Evolutionary conservation across 2,113 vertebrate genomes (phyloP).

Genomic region (Channa argus): DNA sequence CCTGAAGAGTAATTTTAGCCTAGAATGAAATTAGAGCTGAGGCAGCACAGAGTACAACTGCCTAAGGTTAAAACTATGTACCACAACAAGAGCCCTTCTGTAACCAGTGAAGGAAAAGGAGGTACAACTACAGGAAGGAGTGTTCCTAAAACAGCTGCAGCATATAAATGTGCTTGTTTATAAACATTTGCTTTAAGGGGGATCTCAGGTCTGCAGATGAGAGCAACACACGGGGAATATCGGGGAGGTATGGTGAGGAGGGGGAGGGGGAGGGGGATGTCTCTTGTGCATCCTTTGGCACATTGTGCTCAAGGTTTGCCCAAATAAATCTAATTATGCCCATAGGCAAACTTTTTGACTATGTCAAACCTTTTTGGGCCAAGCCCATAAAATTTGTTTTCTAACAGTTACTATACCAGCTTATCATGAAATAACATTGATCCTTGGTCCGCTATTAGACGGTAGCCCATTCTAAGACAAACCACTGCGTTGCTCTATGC

Average conservation of each 20-base stretch:
- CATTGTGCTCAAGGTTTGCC: not conserved
- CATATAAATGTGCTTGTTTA: slow-evolving; percentile 6
- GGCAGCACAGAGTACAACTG: not conserved
- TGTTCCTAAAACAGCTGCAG: not conserved
- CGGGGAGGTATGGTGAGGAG: slow-evolving; percentile 7
- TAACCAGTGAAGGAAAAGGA: not conserved
- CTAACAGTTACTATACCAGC: slow-evolving; percentile 26
- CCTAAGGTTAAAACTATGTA: slow-evolving; percentile 5
- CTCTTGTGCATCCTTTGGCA: not conserved
- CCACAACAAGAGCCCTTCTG: not conserved
- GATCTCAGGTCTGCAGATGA: slow-evolving; percentile 2
- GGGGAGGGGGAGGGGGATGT: not conserved
- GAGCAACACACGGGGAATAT: not conserved
- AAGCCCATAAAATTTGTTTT: slow-evolving; percentile 22
- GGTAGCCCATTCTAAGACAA: slow-evolving; percentile 42
- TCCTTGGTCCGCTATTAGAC: slow-evolving; percentile 38
- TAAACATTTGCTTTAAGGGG: not conserved
- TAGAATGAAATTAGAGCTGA: slow-evolving; percentile 17
- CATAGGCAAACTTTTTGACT: not conserved
- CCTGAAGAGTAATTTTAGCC: slow-evolving; percentile 23
- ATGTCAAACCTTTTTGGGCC: not conserved
- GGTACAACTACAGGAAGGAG: not conserved
- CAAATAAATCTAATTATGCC: not conserved
- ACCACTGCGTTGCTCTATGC: slow-evolving; percentile 26
- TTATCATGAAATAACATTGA: slow-evolving; percentile 62